Percentiles rank a stretch among this genome's conserved stretches.
Conservation (phyloP, 2,797 vertebrate genomes). For the Hyperoplus immaculatus region DNA sequence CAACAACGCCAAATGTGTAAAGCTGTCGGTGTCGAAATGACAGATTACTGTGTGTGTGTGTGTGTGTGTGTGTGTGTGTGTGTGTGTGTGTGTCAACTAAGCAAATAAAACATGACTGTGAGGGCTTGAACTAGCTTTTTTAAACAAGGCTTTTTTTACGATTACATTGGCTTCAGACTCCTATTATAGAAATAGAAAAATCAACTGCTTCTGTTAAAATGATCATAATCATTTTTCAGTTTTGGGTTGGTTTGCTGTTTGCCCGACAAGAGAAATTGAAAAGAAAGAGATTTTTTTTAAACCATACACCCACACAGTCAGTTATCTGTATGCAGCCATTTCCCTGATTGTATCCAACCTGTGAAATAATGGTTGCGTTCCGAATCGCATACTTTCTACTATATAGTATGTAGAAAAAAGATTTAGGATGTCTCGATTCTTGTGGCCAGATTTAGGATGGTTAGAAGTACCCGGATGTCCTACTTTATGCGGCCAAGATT, state of each 20-base stretch:
- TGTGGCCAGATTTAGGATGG: too few relatives aligned
- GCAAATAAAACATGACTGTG: slow-evolving; percentile 47
- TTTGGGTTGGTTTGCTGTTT: neutral
- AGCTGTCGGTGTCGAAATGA: slow-evolving; percentile 56
- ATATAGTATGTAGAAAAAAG: too few relatives aligned
- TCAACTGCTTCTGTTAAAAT: neutral
- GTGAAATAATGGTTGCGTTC: slow-evolving; percentile 18
- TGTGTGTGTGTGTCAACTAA: slow-evolving; percentile 32
- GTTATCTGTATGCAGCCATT: neutral
- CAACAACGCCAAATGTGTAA: slow-evolving; percentile 55
- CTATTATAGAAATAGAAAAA: slow-evolving; percentile 28
- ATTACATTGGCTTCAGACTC: slow-evolving; percentile 29
- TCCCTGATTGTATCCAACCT: slow-evolving; percentile 38
- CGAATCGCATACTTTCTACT: too few relatives aligned
- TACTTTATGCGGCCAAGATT: too few relatives aligned
- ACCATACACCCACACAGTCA: neutral
- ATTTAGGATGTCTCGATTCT: too few relatives aligned
- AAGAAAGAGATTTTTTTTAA: slow-evolving; percentile 19
- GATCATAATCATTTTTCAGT: slow-evolving; percentile 16
- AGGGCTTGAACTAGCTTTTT: slow-evolving; percentile 34
- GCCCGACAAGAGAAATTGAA: slow-evolving; percentile 7
- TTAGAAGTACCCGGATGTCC: too few relatives aligned
- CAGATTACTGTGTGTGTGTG: slow-evolving; percentile 45
- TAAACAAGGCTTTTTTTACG: neutral
- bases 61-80: slow-evolving; percentile 41